These are phyloP conservation scores for Dysidea cf. avara DNA, from an alignment of 37 sponge, comb jelly and placozoan species.

Conservation along the genomic window DNA sequence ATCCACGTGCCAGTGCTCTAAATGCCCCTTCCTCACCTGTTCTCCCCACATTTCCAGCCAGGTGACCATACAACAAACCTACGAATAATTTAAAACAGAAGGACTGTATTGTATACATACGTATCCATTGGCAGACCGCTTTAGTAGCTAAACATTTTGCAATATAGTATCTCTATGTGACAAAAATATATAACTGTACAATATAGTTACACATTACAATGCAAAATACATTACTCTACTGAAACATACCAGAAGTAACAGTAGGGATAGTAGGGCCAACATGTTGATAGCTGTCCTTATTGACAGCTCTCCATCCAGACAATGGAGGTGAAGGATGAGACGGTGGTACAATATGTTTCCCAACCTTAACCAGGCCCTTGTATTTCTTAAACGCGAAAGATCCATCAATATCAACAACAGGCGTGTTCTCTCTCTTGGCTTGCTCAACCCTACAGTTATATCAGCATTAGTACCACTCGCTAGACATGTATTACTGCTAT, in stretches of 20 bases:
- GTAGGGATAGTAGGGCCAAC: conserved; percentile 27
- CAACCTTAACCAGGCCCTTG: conserved; percentile 27
- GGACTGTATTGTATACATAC: no score
- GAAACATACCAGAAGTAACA: conserved; percentile 53
- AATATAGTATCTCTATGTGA: no score
- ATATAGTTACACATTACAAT: no score
- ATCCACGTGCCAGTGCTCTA: conserved; percentile 53
- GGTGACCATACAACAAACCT: conserved; percentile 44
- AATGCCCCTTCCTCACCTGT: conserved; percentile 38
- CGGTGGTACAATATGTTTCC: conserved; percentile 5
- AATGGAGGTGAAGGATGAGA: conserved; percentile 25
- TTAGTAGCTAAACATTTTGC: no score
- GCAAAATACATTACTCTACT: neutral
- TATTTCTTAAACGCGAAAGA: conserved; percentile 40
- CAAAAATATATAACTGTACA: no score
- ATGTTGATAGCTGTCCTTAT: conserved; percentile 6
- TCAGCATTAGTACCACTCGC: no score
- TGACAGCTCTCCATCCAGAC: conserved; percentile 37
- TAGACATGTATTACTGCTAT: no score
- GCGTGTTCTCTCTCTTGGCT: neutral
- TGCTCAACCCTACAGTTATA: neutral
- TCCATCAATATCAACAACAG: conserved; percentile 52
- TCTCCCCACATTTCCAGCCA: conserved; percentile 29
- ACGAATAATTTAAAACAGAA: no score
- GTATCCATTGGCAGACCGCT: no score